Base-by-base conservation (phyloP, 2,113 vertebrate genomes). In the Eidolon helvum region DNA sequence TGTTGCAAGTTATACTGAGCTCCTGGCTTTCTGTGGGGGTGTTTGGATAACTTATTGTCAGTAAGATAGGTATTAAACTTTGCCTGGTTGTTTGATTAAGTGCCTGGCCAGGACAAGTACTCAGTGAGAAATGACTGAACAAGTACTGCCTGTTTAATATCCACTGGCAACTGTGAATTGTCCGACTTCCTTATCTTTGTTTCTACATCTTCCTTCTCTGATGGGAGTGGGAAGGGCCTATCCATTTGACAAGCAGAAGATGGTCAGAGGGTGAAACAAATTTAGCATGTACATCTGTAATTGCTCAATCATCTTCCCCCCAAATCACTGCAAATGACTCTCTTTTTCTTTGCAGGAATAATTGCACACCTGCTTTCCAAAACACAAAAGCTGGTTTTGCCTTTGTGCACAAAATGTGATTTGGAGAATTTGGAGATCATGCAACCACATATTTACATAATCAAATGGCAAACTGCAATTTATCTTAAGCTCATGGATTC, bases 391-490 rank as follows among this genome's bases (percentile, higher is more conserved):
- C 86, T 96, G 93, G 55, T 80, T 79, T 79, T 82, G 96, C 89
- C 88, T 97, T 97, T 97, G 65, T 95, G 68, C 87, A 97, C 2
- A 6, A 97, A 97, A 90, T 89, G 71, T 40, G 95, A 95, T 96
- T 61, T 87, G 19, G 66, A 1, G 50, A 65, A 66, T 95, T 82
- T 87, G n/a, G 40, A 71, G 59, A 98, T 93, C 77, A 90, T 92
- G 40, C 90, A 98, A 96, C 89, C 84, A 92, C 57, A 82, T 96
- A 55, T 95, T 97, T 97, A 90, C 87, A 95, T 97, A 97, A 97
- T 92, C 75, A 90, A 95, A 92, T 95, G 96, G 63, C 63, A 97
- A 97, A 96, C 82, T 88, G 14, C 83, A 91, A 61, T 92, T 96
- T 97, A 95, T 95, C 98, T 98, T 96, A 95, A 94, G 90, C 84